Evolutionary conservation across 2,113 vertebrate species (phyloP).

Genomic region (Lampris megalopsis): DNA sequence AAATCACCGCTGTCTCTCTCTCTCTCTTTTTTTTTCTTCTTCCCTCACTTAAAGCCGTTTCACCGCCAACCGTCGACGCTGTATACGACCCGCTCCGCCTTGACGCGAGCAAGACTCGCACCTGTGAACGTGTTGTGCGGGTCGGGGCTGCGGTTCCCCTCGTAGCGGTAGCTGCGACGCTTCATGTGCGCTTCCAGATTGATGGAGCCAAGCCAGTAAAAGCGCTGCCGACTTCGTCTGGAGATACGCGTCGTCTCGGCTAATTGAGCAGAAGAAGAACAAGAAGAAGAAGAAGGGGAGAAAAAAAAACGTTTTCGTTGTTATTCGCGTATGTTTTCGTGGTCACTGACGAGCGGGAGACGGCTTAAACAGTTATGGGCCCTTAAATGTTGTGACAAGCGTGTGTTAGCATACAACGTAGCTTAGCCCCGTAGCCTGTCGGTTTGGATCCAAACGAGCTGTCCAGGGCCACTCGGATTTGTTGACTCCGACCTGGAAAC

Average conservation of each 20-base stretch:
- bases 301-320: constrained; percentile 8
- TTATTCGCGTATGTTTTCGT: neutral
- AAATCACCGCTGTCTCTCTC: constrained; percentile 69
- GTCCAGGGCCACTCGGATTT: neutral
- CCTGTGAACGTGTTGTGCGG: neutral
- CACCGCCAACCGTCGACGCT: too few relatives aligned
- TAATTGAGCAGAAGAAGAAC: constrained; percentile 27
- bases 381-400: constrained; percentile 8
- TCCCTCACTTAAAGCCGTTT: too few relatives aligned
- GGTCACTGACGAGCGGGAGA: neutral
- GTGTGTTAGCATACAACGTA: constrained; percentile 34
- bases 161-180: constrained; percentile 23
- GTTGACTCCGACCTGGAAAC: constrained; percentile 49
- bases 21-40: neutral
- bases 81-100: too few relatives aligned
- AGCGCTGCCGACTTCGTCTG: constrained; percentile 53
- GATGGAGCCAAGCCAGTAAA: constrained; percentile 17
- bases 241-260: constrained; percentile 44
- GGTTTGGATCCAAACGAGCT: constrained; percentile 26
- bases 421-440: constrained; percentile 45
- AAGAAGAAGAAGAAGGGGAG: neutral
- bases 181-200: constrained; percentile 19
- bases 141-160: constrained; percentile 34
- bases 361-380: constrained; percentile 18
- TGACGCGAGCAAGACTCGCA: too few relatives aligned